Evolutionary conservation across 92 coral and sea anemone species (phyloP).

Genomic region (Phenganax subtilis): DNA sequence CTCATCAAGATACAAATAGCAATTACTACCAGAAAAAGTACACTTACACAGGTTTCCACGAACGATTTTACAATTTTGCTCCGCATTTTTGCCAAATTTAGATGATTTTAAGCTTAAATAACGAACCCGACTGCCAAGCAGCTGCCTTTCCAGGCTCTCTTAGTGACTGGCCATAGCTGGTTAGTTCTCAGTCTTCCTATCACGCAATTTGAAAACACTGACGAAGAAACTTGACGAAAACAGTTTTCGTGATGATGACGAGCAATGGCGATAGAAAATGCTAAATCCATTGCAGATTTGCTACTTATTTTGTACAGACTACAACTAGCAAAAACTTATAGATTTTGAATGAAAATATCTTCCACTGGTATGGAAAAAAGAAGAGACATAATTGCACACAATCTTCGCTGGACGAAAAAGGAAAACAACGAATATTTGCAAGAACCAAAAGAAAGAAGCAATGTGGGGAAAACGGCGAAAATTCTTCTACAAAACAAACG

Average conservation of each 20-base stretch:
- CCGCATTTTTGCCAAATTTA: too few relatives aligned
- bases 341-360: neutral
- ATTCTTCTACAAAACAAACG: conserved; percentile 4
- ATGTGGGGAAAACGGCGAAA: conserved; percentile 8
- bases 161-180: too few relatives aligned
- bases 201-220: neutral
- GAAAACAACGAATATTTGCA: conserved; percentile 6
- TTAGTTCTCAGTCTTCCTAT: too few relatives aligned
- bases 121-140: too few relatives aligned
- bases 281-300: neutral
- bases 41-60: too few relatives aligned
- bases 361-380: conserved; percentile 20
- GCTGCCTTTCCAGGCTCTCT: too few relatives aligned
- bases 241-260: conserved; percentile 28
- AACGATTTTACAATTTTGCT: too few relatives aligned
- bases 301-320: neutral
- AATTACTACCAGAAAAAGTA: too few relatives aligned
- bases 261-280: conserved; percentile 19
- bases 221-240: neutral
- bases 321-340: neutral
- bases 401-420: conserved; percentile 32
- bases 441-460: neutral
- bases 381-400: neutral
- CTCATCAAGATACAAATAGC: too few relatives aligned
- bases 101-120: neutral